Conservation (phyloP, 2,797 vertebrate genomes). For the Catostomus latipinnis region DNA sequence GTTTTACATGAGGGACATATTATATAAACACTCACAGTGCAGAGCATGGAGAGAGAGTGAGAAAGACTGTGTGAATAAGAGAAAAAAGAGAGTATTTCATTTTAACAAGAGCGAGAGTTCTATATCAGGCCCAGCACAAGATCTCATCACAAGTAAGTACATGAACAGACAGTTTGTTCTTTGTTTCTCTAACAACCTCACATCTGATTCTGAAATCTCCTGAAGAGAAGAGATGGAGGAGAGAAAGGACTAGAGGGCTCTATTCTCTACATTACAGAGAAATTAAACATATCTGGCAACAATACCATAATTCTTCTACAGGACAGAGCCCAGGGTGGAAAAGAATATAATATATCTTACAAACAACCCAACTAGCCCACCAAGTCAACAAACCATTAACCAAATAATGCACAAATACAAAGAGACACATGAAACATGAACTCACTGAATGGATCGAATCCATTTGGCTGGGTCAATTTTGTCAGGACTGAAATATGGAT, state of each 20-base stretch:
- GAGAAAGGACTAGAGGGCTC: not conserved
- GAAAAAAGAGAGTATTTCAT: not conserved
- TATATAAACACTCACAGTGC: not conserved
- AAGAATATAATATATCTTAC: not conserved
- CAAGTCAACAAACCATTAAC: not conserved
- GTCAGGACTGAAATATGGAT: constrained; percentile 4
- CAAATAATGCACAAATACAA: not conserved
- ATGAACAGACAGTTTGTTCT: constrained; percentile 25
- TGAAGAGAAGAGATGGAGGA: not conserved
- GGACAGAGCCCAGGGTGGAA: constrained; percentile 12
- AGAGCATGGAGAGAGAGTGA: not conserved
- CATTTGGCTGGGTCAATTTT: not conserved
- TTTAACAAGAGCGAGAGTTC: constrained; percentile 2
- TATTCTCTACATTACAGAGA: constrained; percentile 1
- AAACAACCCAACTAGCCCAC: constrained; percentile 3
- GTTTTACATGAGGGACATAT: not conserved
- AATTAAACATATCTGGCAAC: constrained; percentile 8
- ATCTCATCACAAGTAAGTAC: constrained; percentile 42
- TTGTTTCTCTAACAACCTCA: constrained; percentile 39
- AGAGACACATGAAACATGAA: not conserved
- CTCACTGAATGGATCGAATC: constrained; percentile 1
- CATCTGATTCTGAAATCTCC: not conserved
- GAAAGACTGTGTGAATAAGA: not conserved
- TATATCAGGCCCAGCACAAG: constrained; percentile 47
- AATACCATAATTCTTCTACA: not conserved